Base-by-base conservation (phyloP, 2,797 vertebrate species). In the Parauchenoglanis punctatus region DNA sequence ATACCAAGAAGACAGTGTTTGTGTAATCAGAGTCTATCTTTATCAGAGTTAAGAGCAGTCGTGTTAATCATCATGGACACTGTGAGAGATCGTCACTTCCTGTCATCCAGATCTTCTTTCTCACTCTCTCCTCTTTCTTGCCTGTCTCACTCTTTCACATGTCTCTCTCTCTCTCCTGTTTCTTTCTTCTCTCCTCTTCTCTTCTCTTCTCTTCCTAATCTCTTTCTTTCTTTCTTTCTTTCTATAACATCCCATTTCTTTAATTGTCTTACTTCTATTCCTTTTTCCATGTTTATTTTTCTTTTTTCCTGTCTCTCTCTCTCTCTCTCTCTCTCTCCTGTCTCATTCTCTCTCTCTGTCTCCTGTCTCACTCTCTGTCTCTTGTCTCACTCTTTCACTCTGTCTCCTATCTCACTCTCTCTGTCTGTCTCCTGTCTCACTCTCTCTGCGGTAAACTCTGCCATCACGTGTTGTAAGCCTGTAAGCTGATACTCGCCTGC, bases 401-500 rank as follows among this genome's bases (percentile, higher is more conserved):
- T 56, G n/a, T 18, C 17, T 58, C 81, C 20, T 20, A 0, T 40
- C 56, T 25, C 77, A 13, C 28, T 59, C 56, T 56, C 31, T 63
- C 59, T 25, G 23, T 44, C 18, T 56, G n/a, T 18, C 17, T 58
- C 81, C 20, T 20, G 1, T 40, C 56, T 25, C 77, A 13, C 28
- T 59, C 56, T 56, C 31, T 63, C 59, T 25, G 23, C 7, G 13
- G 76, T 80, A 80, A 83, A 40, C 54, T 84, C 52, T 58, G 52
- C 52, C 65, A 68, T 59, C 88, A 88, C 92, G 88, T 95, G 92
- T 94, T 94, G 94, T 93, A 94, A 94, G 93, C 92, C 91, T 87
- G 94, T 94, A 95, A 95, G 93, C 92, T 94, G 93, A 95, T 31
- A 44, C 70, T 84, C 89, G 89, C 87, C 90, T 92, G 91, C 94